Evolutionary conservation across 2,888 invertebrate species (phyloP).

Genomic region (Diplazon laetatorius): DNA sequence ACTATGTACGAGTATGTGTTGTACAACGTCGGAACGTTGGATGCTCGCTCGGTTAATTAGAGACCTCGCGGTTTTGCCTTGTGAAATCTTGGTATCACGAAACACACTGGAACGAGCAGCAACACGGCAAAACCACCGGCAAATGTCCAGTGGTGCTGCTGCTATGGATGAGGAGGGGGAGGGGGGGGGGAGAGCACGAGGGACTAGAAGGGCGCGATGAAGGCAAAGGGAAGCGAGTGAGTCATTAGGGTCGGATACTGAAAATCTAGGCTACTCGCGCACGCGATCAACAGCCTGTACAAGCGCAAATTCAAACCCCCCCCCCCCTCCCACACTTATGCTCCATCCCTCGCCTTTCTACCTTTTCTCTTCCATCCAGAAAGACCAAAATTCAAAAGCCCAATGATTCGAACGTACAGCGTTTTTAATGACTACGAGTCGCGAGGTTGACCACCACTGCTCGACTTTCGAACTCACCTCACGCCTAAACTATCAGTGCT

Average conservation of each 20-base stretch:
- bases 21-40: conserved; percentile 20
- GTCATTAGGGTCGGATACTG: conserved; percentile 62
- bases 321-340: neutral
- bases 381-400: too few relatives aligned
- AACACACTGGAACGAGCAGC: conserved; percentile 24
- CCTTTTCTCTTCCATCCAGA: too few relatives aligned
- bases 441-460: too few relatives aligned
- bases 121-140: conserved; percentile 11
- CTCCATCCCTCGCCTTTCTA: conserved; percentile 29
- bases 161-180: too few relatives aligned
- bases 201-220: conserved; percentile 15
- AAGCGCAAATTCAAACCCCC: conserved; percentile 13
- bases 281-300: conserved; percentile 54
- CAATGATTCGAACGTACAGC: too few relatives aligned
- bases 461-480: too few relatives aligned
- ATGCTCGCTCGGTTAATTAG: conserved; percentile 61
- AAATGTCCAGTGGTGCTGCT: conserved; percentile 31
- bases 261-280: conserved; percentile 62
- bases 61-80: conserved; percentile 41
- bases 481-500: too few relatives aligned
- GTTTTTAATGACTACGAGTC: too few relatives aligned
- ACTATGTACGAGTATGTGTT: neutral
- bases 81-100: conserved; percentile 19
- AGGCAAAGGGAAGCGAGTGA: conserved; percentile 58
- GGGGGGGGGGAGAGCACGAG: too few relatives aligned